Evolutionary conservation across 2,888 invertebrate genomes (phyloP).

Genomic region (Troilus luridus): DNA sequence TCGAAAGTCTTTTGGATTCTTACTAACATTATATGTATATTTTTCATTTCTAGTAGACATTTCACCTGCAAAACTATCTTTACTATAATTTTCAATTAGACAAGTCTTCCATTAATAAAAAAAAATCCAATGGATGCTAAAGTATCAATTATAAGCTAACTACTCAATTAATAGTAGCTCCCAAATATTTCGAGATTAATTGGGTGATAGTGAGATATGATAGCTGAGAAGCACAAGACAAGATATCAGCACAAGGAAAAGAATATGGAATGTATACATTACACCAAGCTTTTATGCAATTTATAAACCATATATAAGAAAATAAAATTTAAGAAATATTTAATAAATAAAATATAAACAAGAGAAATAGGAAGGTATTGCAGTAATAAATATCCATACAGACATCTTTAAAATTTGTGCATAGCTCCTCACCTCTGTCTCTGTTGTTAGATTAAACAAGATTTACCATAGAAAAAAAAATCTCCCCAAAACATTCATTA

Average conservation of each 20-base stretch:
- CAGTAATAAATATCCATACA: not conserved
- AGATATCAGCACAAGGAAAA: not conserved
- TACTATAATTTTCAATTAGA: slow-evolving; percentile 51
- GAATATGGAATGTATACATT: not conserved
- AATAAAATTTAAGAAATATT: not conserved
- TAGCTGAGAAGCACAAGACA: slow-evolving; percentile 41
- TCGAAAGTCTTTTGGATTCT: not conserved
- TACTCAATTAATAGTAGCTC: not conserved
- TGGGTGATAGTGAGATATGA: not conserved
- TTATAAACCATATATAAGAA: not conserved
- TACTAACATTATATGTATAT: slow-evolving; percentile 18
- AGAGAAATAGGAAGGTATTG: not conserved
- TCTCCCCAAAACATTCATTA: not conserved
- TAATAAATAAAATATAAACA: not conserved
- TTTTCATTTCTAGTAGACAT: slow-evolving; percentile 52
- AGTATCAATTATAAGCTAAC: slow-evolving; percentile 2
- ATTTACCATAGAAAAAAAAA: not conserved
- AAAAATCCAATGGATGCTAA: not conserved
- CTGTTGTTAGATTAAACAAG: not conserved
- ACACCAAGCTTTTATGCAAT: slow-evolving; percentile 47
- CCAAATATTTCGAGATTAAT: not conserved
- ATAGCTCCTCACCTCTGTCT: not conserved
- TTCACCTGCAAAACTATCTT: slow-evolving; percentile 54
- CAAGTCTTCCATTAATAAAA: not conserved
- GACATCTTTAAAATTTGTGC: not conserved